phyloP scores from a whole-genome alignment of 2,888 invertebrate genomes.

The Polyploca ridens region DNA sequence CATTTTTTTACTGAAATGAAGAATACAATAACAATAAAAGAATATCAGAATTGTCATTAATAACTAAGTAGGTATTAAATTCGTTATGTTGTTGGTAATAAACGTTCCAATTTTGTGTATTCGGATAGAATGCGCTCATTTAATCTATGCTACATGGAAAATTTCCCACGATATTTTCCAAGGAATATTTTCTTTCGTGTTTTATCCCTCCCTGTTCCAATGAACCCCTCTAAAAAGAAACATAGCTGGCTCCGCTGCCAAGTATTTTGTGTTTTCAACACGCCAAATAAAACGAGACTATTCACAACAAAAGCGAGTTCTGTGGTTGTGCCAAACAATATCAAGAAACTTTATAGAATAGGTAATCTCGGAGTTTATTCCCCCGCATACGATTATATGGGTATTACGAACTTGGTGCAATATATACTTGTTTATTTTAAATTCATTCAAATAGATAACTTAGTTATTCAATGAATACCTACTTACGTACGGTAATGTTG shows the following conservation, averaged over 20 bases:
- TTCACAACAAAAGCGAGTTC: slow-evolving; percentile 44
- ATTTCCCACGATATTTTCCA: slow-evolving; percentile 28
- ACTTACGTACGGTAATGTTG: not conserved
- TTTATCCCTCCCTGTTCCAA: slow-evolving; percentile 28
- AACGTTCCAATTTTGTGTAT: not conserved
- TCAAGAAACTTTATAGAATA: slow-evolving; percentile 49
- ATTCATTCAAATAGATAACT: not conserved
- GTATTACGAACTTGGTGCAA: slow-evolving; percentile 2
- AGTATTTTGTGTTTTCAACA: slow-evolving; percentile 57
- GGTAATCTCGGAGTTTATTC: slow-evolving; percentile 38
- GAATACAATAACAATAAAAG: no score
- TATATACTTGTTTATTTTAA: not conserved
- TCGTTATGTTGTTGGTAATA: not conserved
- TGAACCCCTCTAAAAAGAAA: slow-evolving; percentile 35
- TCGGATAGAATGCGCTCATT: not conserved
- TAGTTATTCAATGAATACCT: slow-evolving; percentile 3
- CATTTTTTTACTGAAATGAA: no score
- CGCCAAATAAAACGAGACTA: slow-evolving; percentile 52
- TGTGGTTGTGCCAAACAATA: slow-evolving; percentile 55
- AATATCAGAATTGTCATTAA: no score
- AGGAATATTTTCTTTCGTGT: slow-evolving; percentile 44
- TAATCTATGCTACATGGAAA: not conserved
- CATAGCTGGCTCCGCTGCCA: slow-evolving; percentile 44
- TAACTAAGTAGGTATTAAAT: not conserved
- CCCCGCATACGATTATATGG: slow-evolving; percentile 37